Evolutionary conservation across 2,113 vertebrate species (phyloP), one percentile per base, ranked within the genome.

Genomic region (Ciconia boyciana): DNA sequence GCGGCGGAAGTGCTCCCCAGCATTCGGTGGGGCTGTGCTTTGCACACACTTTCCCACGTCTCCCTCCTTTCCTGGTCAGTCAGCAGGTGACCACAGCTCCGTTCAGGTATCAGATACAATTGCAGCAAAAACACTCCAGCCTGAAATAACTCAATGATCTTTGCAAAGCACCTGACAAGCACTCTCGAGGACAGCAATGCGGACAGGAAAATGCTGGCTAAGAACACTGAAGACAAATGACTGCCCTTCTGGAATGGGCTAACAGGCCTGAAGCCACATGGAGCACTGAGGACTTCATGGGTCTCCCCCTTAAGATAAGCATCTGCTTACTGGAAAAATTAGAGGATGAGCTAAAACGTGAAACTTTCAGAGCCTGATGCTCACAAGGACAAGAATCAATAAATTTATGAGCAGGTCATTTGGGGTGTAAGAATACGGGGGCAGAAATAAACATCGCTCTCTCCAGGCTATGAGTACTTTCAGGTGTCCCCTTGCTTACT

Each of bases 261-360:
- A 86, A 32, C 0, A 0, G 57, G 48, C 22, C 66, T 36, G 54
- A 8, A 52, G 62, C 49, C 62, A 83, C 70, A 49, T 0, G 0
- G 31, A 75, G 31, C 65, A 55, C 79, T 5, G 16, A 49, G 34
- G 66, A 51, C 68, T 72, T 89, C 3, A 16, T 5, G 41, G 58
- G 61, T 80, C 13, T 48, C 36, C 34, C 20, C 41, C 32, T 13
- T 15, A 51, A 48, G 34, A 62, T 5, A 36, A n/a, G 13, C 7
- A 64, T 8, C 49, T 57, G n/a, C 41, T n/a, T 34, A 62, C 66
- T 32, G 11, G n/a, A 32, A 68, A 65, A 89, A 72, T 25, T 15
- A 54, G 29, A 89, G 48, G 31, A 48, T 71, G 65, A 68, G 25
- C 32, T 77, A 75, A 77, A 87, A 60, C 1, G 3, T 24, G 66